Evolutionary conservation across 2,797 vertebrate species (phyloP).

Genomic region (Pantherophis vulpinus): DNA sequence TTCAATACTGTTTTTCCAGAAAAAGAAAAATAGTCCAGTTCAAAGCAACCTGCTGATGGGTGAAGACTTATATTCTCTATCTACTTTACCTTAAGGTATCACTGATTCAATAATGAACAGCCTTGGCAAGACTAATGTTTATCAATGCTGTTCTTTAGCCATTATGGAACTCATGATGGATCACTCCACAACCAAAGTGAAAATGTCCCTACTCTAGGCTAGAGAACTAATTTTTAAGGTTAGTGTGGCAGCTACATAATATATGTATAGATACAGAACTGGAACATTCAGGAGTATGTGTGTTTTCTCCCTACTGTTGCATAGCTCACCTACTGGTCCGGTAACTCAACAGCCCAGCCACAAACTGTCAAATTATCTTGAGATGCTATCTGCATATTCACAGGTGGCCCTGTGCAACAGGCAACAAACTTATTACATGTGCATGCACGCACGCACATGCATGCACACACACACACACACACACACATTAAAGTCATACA

Average conservation of each 20-base stretch:
- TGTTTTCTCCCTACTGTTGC: constrained; percentile 51
- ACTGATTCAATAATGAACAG: constrained; percentile 34
- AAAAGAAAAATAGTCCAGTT: constrained; percentile 57
- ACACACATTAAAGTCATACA: constrained; percentile 50
- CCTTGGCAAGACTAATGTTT: constrained; percentile 39
- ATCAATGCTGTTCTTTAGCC: constrained; percentile 47
- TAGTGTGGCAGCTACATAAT: constrained; percentile 62
- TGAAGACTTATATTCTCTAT: constrained; percentile 46
- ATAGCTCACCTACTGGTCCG: constrained; percentile 43
- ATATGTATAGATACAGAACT: constrained; percentile 54
- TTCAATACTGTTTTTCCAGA: constrained; percentile 50
- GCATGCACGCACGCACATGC: not conserved
- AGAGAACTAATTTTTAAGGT: constrained; percentile 51
- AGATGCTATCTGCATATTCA: constrained; percentile 53
- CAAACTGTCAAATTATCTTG: constrained; percentile 35
- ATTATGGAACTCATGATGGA: constrained; percentile 46
- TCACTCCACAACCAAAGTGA: constrained; percentile 50
- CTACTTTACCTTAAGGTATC: constrained; percentile 51
- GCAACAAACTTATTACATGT: constrained; percentile 27
- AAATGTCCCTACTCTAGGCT: constrained; percentile 53
- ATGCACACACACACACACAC: constrained; percentile 46
- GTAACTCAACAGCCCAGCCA: constrained; percentile 33
- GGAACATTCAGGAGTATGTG: constrained; percentile 26
- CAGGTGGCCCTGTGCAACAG: constrained; percentile 63
- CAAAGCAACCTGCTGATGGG: constrained; percentile 45